phyloP scores from a whole-genome alignment of 2,797 vertebrate genomes.

The Gymnothorax javanicus region DNA sequence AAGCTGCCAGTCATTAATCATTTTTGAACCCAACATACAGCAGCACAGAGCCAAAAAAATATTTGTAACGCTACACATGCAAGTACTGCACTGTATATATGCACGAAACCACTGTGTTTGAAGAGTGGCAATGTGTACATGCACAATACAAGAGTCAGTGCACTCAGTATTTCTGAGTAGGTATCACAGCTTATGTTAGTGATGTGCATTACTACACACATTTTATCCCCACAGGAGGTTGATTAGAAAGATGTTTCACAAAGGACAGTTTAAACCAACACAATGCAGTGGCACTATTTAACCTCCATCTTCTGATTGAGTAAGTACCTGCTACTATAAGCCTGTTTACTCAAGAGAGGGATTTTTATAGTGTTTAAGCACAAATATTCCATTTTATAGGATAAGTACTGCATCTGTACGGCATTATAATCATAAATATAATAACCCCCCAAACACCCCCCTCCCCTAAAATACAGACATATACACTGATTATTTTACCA shows the following conservation, averaged over 20 bases:
- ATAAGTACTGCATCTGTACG: not conserved
- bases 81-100: too few relatives aligned
- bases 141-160: not conserved
- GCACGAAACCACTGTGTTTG: not conserved
- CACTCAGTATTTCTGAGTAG: conserved; percentile 6
- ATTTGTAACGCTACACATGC: too few relatives aligned
- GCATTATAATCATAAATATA: not conserved
- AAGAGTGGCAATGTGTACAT: not conserved
- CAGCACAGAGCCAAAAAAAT: conserved; percentile 63
- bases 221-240: conserved; percentile 45
- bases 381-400: not conserved
- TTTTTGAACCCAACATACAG: conserved; percentile 42
- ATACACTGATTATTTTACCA: not conserved
- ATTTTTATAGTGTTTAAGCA: conserved; percentile 16
- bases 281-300: conserved; percentile 9
- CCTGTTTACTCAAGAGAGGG: conserved; percentile 12
- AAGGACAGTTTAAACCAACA: conserved; percentile 19
- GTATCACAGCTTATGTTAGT: conserved; percentile 17
- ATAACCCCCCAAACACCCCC: not conserved
- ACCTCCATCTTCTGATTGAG: not conserved
- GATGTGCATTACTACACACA: conserved; percentile 31
- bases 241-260: conserved; percentile 34
- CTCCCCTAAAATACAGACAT: not conserved
- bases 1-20: too few relatives aligned
- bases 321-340: conserved; percentile 11